phyloP scores from a whole-genome alignment of 2,113 vertebrate genomes.

The Pelodiscus sinensis region DNA sequence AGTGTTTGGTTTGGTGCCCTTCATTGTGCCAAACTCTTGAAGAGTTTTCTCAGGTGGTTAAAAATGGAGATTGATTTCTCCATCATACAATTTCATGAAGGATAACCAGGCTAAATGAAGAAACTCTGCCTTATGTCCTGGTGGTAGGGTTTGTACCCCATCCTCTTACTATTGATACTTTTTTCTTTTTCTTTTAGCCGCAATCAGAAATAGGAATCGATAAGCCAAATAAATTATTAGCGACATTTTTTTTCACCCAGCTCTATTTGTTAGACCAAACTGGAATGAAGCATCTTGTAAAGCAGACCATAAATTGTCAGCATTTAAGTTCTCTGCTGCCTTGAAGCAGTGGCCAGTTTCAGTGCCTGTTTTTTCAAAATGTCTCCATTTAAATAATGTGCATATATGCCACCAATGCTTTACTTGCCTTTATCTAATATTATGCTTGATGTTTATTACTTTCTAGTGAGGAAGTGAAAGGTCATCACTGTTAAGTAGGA shows the following conservation, averaged over 20 bases:
- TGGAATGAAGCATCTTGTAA: neutral
- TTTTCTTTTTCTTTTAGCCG: neutral
- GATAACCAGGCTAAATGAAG: neutral
- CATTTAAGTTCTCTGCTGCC: conserved; percentile 13
- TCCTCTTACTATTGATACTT: neutral
- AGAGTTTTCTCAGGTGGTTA: neutral
- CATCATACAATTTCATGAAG: neutral
- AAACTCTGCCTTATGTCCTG: neutral
- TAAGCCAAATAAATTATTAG: neutral
- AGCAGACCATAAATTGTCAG: neutral
- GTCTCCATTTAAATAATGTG: conserved; percentile 24
- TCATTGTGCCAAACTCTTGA: neutral
- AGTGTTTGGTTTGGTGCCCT: neutral
- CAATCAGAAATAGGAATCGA: neutral
- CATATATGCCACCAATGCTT: conserved; percentile 25
- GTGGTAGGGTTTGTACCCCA: accelerated
- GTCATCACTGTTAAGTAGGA: conserved; percentile 51
- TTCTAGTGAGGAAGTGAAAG: conserved; percentile 63
- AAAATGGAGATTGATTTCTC: neutral
- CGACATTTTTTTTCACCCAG: neutral
- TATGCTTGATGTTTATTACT: conserved; percentile 53
- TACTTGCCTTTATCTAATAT: conserved; percentile 50
- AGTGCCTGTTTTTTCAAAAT: neutral
- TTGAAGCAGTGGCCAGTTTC: neutral
- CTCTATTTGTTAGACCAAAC: neutral